Base-by-base conservation (phyloP, 2,113 vertebrate species). In the Limnothrissa miodon region DNA sequence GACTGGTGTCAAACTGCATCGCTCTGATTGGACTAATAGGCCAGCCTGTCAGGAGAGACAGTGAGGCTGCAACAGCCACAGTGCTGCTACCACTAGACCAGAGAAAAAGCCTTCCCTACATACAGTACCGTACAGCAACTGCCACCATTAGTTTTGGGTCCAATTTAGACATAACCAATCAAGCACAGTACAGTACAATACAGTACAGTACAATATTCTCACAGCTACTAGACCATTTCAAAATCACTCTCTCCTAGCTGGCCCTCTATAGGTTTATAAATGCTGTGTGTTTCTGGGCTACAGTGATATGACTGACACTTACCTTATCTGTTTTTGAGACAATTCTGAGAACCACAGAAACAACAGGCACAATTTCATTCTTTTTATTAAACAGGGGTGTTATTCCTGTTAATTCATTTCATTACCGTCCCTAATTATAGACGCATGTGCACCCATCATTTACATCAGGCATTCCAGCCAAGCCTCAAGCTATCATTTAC, bases 1-100 rank as follows among this genome's bases (percentile, higher is more conserved):
- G 84, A 85, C 66, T 74, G 81, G 45, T 82, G 85, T 82, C 83
- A 86, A 81, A 33, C 11, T 11, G 25, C 23, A 87, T 87, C 42
- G 85, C 87, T 87, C 85, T 79, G 23, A 79, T 42, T 74, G 39
- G 46, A 36, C 21, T 78, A 33, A 85, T 36, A 13, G 39, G 46
- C 29, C 78, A 78, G 89, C 29, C 70, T 74, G 89, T 82, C 56
- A 46, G 85, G 56, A 10, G 82, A 81, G 78, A n/a, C n/a, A n/a
- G n/a, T n/a, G n/a, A 23, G 17, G 39, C 46, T 83, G 53, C 42
- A 81, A 81, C 74, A 19, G 59, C 6, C 1, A 39, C 45, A 17
- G 33, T 59, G 36, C 8, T 19, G 21, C 51, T 83, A 25, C 33
- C 62, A 33, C 33, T 13, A 39, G 45, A 2, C 33, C 21, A 81